Conservation (phyloP, 2,113 vertebrate species). For the Deroptyus accipitrinus region DNA sequence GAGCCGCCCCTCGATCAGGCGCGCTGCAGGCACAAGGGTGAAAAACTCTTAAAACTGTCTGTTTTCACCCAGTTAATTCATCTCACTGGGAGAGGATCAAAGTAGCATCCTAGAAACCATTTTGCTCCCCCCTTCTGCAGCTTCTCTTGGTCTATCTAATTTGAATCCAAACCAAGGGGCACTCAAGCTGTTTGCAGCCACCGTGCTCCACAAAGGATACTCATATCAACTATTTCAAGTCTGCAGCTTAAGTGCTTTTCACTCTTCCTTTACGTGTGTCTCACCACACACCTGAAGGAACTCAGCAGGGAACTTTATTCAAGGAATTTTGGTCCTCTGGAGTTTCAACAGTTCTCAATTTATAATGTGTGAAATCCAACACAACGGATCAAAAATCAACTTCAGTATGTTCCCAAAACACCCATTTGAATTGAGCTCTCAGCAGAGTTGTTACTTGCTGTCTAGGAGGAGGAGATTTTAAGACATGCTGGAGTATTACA, state of each 20-base stretch:
- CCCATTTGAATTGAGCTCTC: background rate
- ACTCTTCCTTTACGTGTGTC: background rate
- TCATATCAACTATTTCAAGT: too few relatives aligned
- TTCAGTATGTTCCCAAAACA: background rate
- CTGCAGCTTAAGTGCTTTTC: background rate
- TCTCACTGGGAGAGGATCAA: too few relatives aligned
- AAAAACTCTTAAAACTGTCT: background rate
- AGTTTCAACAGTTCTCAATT: background rate
- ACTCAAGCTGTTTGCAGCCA: fast-evolving
- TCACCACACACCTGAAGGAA: background rate
- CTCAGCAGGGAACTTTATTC: background rate
- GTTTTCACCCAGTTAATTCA: background rate
- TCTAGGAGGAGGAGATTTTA: background rate
- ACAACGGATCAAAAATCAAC: background rate
- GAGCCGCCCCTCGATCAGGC: too few relatives aligned
- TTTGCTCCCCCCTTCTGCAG: background rate
- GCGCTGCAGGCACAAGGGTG: background rate
- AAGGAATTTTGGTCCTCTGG: background rate
- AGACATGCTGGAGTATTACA: background rate
- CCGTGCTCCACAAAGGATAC: background rate
- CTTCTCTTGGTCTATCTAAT: background rate
- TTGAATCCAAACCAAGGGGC: background rate
- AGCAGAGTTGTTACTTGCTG: background rate
- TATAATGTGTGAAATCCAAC: background rate
- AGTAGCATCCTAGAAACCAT: background rate